A percentile compares a stretch with the other conserved stretches of the same genome.
Conservation (phyloP, 2,797 vertebrate genomes). For the Mormyrops attenuatus region DNA sequence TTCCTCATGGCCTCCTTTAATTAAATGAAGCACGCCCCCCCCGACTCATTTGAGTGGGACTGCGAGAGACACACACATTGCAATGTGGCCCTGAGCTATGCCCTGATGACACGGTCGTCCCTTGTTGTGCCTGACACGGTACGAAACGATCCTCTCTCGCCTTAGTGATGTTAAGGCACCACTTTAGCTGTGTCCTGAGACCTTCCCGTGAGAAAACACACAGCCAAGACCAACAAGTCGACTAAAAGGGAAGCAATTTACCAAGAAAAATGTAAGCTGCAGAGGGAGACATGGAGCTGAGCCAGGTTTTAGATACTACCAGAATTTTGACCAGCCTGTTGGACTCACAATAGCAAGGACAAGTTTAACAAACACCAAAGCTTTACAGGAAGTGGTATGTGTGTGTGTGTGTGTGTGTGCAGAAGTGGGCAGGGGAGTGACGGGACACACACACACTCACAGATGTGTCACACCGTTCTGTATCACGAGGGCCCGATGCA, state of each 20-base stretch:
- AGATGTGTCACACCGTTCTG: background rate
- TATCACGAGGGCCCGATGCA: background rate
- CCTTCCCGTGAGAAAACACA: background rate
- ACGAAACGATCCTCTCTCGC: background rate
- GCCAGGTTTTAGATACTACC: background rate
- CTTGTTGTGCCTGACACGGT: background rate
- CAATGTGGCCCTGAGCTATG: background rate
- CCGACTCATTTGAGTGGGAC: background rate
- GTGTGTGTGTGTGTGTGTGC: background rate
- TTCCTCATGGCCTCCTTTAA: background rate
- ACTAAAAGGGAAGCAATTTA: background rate
- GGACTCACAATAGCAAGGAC: background rate
- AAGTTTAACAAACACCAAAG: background rate
- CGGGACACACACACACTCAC: background rate
- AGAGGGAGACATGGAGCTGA: background rate
- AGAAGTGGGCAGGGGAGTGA: background rate
- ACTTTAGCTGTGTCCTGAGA: background rate
- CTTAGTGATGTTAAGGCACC: background rate
- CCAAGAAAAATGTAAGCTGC: background rate
- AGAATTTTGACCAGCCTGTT: background rate
- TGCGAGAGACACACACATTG: background rate
- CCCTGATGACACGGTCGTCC: background rate
- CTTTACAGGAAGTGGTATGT: background rate
- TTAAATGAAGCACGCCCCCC: conserved; percentile 4
- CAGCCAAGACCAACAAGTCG: background rate